Percentiles rank a stretch among this genome's conserved stretches.
These are phyloP conservation scores for Miichthys miiuy DNA, from an alignment of 2,797 vertebrate species.

Conservation along the genomic window DNA sequence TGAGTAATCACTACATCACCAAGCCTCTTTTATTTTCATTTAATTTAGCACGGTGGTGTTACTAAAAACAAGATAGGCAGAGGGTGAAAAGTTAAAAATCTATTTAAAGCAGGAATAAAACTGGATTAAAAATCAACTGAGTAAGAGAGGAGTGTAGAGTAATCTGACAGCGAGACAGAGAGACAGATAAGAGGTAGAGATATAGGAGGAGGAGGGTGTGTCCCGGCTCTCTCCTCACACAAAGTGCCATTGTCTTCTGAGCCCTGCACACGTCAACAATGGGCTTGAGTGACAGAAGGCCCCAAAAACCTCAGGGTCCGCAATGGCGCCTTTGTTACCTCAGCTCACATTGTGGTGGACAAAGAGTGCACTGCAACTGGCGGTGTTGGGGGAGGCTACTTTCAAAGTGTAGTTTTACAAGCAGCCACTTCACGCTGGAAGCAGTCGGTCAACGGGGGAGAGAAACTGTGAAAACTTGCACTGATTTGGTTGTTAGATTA, in stretches of 20 bases:
- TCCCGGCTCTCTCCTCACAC: constrained; percentile 65
- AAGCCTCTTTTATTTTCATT: too few relatives aligned
- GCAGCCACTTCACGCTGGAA: constrained; percentile 51
- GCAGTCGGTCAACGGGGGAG: constrained; percentile 25
- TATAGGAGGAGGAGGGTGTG: constrained; percentile 66
- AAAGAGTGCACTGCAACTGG: constrained; percentile 70
- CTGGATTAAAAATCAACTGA: neutral
- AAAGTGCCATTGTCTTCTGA: constrained; percentile 77
- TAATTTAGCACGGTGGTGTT: neutral
- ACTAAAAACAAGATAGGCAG: neutral
- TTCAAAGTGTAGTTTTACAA: constrained; percentile 71
- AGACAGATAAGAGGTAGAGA: constrained; percentile 52
- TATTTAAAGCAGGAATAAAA: neutral
- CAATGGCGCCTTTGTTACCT: constrained; percentile 80
- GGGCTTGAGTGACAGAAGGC: constrained; percentile 82
- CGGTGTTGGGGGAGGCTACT: constrained; percentile 62
- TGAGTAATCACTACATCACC: too few relatives aligned
- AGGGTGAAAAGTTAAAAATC: neutral
- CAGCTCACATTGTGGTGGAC: constrained; percentile 74
- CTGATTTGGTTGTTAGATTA: constrained; percentile 7
- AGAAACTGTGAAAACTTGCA: constrained; percentile 4
- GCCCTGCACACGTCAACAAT: constrained; percentile 82
- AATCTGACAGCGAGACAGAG: constrained; percentile 30
- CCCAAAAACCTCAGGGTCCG: constrained; percentile 75
- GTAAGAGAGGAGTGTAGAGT: constrained; percentile 14